Base-by-base conservation (phyloP, 2,797 vertebrate species). In the Garrulus glandarius region DNA sequence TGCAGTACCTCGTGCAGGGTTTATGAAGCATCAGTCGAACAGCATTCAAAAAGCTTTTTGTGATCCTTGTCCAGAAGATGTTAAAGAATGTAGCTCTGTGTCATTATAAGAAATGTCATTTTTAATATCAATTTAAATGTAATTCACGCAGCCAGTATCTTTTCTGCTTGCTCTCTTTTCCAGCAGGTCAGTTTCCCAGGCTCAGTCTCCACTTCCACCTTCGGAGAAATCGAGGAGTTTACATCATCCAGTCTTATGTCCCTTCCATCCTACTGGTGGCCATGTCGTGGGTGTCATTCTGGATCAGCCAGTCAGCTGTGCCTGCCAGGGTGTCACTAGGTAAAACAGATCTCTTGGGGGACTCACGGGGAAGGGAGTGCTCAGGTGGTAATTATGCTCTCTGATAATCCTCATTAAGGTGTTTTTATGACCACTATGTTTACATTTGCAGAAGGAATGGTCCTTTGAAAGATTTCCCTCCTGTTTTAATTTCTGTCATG, bases 281-380 rank as follows among this genome's bases (percentile, higher is more conserved):
- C 96, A 99, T 99, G 99, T 99, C 99, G 1, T 99, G 99, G 99
- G 99, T 99, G 24, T 99, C 99, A 60, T 99, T 99, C 95, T 99
- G 99, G 99, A 99, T 99, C 97, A 99, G 99, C 81, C 99, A 99
- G 96, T 98, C 99, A 24, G 99, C 99, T 0, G 99, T 99, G 84
- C 99, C 99, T 19, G 99, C 99, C 87, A 98, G 99, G 75, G 99
- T 99, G 55, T 99, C 99, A 10, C 95, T 99, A 97, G 99, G 99
- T 99, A 97, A 59, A 96, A 74, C 84, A 69, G 44, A 32, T 9
- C 34, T 39, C 39, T 3, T 57, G 32, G 89, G 39, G 55, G 43
- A 10, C n/a, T n/a, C 34, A 23, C 5, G 17, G 63, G 75, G 43
- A 71, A 68, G 43, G 67, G 11, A 20, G 11, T 22, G 53, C 27